Base-by-base conservation (phyloP, 1,140 invertebrate species). In the Drosophila albomicans region DNA sequence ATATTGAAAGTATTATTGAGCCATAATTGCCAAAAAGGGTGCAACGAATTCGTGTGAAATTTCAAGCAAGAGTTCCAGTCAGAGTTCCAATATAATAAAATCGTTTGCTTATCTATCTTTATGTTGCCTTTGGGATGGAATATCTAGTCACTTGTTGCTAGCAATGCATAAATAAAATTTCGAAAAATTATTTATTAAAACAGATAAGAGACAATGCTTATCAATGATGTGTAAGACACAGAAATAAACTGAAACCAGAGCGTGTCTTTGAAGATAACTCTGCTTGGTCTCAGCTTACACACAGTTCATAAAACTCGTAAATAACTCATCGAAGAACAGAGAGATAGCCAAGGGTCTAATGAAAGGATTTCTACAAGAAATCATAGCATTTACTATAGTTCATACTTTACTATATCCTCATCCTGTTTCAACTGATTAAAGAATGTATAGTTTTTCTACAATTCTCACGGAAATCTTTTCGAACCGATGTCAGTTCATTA, bases 1-100 rank as follows among this genome's bases (percentile, higher is more conserved):
- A 89, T 88, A 88, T 88, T 88, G 81, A 89, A 81, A 88, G 81
- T 75, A 78, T 88, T 89, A 88, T 88, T 85, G 84, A 81, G 64
- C 66, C 74, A 79, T 84, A 88, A 89, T 73, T 78, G 68, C n/a
- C 48, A 56, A 41, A 68, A 58, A 28, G 64, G 68, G 52, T 66
- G 73, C 45, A 28, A 1, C 16, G n/a, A 49, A 30, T 56, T 64
- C 62, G 45, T 59, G 49, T 46, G 46, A 51, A 74, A 45, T 62
- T 28, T 28, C 2, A 43, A 57, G 41, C 5, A 11, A 65, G 5
- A 35, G 41, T 32, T 32, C 20, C 20, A 25, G 30, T 8, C 7
- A 11, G 35, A 2, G 35, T 49, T 38, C 2, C 25, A 35, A 16
- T 10, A 25, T 13, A 51, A 49, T 69, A 43, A 16, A 13, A 46